Conservation (phyloP, 2,888 invertebrate genomes). For the Amitus sp. region DNA sequence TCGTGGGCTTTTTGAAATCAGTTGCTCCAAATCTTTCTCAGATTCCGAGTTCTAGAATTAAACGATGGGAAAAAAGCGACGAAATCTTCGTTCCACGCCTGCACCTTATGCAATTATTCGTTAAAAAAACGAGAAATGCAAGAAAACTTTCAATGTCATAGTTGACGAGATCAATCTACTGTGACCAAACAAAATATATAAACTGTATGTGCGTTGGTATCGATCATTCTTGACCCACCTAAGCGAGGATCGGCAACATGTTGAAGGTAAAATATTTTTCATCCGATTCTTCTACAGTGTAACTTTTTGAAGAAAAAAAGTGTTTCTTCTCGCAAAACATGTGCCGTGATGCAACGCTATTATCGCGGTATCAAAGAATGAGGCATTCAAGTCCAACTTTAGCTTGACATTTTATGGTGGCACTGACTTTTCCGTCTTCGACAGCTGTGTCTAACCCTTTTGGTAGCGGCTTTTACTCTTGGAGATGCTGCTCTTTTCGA, state of each 20-base stretch:
- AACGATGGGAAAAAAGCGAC: no score
- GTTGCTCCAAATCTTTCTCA: no score
- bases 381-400: background rate
- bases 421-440: constrained; percentile 9
- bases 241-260: constrained; percentile 11
- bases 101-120: constrained; percentile 25
- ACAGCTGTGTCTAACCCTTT: constrained; percentile 18
- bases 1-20: no score
- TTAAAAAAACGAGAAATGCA: constrained; percentile 14
- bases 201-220: constrained; percentile 20
- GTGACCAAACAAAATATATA: constrained; percentile 30
- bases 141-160: constrained; percentile 36
- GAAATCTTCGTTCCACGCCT: no score
- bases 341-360: no score
- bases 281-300: background rate
- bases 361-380: background rate
- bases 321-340: no score
- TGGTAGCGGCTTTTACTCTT: constrained; percentile 16
- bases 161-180: constrained; percentile 25
- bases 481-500: constrained; percentile 32
- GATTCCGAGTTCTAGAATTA: no score
- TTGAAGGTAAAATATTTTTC: constrained; percentile 23
- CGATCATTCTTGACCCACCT: constrained; percentile 31
- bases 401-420: background rate
- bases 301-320: no score